Percentiles rank a stretch among this genome's conserved stretches.
Evolutionary conservation across 2,888 invertebrate species (phyloP).

Genomic region (Azorinus chamasolen): DNA sequence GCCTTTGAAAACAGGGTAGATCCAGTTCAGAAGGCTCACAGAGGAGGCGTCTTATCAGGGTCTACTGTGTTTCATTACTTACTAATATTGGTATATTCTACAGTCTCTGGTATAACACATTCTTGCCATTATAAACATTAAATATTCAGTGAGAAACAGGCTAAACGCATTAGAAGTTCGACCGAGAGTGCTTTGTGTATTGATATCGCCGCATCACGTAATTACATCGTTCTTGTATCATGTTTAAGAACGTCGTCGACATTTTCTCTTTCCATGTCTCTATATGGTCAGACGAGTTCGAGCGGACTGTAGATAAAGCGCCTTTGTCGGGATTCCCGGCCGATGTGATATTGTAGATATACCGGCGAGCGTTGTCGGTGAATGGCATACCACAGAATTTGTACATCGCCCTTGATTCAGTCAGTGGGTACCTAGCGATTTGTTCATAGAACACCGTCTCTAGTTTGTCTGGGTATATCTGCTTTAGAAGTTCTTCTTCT

Average conservation of each 20-base stretch:
- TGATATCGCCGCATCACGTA: constrained; percentile 38
- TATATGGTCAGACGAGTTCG: constrained; percentile 56
- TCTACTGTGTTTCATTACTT: no score
- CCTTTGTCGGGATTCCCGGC: constrained; percentile 47
- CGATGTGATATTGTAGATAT: constrained; percentile 55
- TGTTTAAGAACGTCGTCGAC: constrained; percentile 21
- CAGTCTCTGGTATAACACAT: no score
- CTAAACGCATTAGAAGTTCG: no score
- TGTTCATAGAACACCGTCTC: constrained; percentile 52
- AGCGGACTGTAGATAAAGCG: constrained; percentile 42
- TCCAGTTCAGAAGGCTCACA: no score
- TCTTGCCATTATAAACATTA: no score
- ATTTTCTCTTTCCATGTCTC: constrained; percentile 50
- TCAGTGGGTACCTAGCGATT: constrained; percentile 52
- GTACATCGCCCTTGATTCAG: constrained; percentile 44
- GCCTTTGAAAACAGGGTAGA: no score
- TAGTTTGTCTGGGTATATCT: constrained; percentile 43
- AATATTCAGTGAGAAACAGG: no score
- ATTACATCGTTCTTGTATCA: constrained; percentile 43
- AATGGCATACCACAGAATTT: constrained; percentile 51
- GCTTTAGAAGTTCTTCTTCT: constrained; percentile 35
- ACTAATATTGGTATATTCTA: no score
- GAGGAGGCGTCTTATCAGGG: no score
- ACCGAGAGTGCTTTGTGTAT: no score
- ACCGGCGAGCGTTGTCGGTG: constrained; percentile 31